Base-by-base conservation (phyloP, 2,888 invertebrate species). In the Ectemnius lituratus region DNA sequence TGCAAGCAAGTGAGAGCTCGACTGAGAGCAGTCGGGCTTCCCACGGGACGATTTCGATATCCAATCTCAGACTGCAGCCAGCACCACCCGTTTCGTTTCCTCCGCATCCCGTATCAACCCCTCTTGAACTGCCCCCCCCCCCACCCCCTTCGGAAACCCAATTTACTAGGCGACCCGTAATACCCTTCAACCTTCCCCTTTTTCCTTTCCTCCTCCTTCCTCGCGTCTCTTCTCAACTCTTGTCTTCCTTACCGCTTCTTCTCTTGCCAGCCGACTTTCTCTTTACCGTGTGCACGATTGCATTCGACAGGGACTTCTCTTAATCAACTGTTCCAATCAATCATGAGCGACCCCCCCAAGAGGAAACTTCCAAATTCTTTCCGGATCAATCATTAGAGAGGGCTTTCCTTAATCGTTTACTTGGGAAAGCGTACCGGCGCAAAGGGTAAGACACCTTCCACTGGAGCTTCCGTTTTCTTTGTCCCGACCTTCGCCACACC, bases 21-120 rank as follows among this genome's bases (percentile, higher is more conserved):
- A 70, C 72, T 64, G 23, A 62, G 70, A 75, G 67, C 70, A 65
- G 68, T 68, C 14, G 60, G 70, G 66, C 74, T 70, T 78, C 85
- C 81, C 86, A 61, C 49, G 85, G 78, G 86, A 86, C 82, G 76
- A 85, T 87, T 87, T 82, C 86, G 87, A 83, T 81, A 86, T 87
- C 87, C 87, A 87, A 87, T 87, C 86, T 84, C 78, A 65, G 80
- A 66, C 76, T 67, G 71, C 77, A 77, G 79, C 66, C 69, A 70
- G 73, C 75, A 37, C 1, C 37, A 37, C 37, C 37, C 37, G 37
- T 37, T 37, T 37, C 64, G 74, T 62, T 77, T 76, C 76, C 66
- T 79, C 72, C 76, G 80, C 65, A 66, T 81, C 76, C 70, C 70
- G 67, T 71, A 64, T 65, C 76, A 75, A 76, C 75, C 79, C 75